Evolutionary conservation across 2,797 vertebrate species (phyloP).

Genomic region (Buphagus erythrorhynchus): DNA sequence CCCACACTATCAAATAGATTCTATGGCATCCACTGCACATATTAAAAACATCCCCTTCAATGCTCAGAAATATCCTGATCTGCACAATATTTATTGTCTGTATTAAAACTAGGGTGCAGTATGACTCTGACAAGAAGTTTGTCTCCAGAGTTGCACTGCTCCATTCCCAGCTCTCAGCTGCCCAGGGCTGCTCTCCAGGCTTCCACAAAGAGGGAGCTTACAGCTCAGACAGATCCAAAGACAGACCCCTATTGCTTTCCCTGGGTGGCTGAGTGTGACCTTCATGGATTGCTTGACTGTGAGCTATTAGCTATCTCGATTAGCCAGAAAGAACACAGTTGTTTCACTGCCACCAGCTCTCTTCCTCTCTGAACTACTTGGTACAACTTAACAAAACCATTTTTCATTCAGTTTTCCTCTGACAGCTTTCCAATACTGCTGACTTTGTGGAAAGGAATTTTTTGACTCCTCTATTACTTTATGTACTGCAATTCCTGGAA

Average conservation of each 20-base stretch:
- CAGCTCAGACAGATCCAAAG: neutral
- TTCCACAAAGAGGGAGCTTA: slow-evolving; percentile 24
- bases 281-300: neutral
- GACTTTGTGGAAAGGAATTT: neutral
- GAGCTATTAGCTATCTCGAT: neutral
- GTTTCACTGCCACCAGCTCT: neutral
- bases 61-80: neutral
- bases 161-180: neutral
- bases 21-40: neutral
- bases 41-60: neutral
- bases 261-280: neutral
- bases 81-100: neutral
- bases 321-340: neutral
- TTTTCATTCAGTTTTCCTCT: neutral
- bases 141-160: rapidly evolving
- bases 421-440: neutral
- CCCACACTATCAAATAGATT: neutral
- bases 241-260: neutral
- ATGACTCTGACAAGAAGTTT: neutral
- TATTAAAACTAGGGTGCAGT: neutral
- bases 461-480: neutral
- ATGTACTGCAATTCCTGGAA: neutral
- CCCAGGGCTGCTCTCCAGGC: neutral
- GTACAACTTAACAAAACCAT: neutral
- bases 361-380: neutral